phyloP scores from a whole-genome alignment of 2,797 vertebrate genomes.

The Melanogrammus aeglefinus region DNA sequence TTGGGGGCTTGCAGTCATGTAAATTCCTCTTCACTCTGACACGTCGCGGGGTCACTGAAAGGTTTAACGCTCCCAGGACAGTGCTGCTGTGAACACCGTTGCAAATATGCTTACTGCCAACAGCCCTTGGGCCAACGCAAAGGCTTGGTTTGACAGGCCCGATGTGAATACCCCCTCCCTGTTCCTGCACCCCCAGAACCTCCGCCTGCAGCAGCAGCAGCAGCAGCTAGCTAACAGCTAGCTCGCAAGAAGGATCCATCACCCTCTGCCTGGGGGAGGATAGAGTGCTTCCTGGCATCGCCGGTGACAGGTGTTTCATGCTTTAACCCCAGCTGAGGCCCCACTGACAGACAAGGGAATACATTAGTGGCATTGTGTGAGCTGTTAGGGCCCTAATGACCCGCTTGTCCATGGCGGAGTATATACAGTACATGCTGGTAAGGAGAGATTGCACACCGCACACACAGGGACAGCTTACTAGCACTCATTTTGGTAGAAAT shows the following conservation, averaged over 20 bases:
- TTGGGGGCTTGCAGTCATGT: too few relatives aligned
- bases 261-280: conserved; percentile 37
- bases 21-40: too few relatives aligned
- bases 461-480: too few relatives aligned
- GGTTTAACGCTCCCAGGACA: background rate
- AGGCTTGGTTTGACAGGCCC: conserved; percentile 41
- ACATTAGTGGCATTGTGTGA: conserved; percentile 46
- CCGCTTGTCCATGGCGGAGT: background rate
- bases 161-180: conserved; percentile 43
- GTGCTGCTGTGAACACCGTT: conserved; percentile 30
- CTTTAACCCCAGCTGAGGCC: conserved; percentile 47
- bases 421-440: background rate
- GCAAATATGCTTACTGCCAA: conserved; percentile 37
- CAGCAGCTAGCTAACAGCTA: background rate
- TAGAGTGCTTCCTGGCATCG: conserved; percentile 31
- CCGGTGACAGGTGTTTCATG: conserved; percentile 43
- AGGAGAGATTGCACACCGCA: background rate
- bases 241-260: conserved; percentile 54
- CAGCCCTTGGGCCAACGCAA: conserved; percentile 28
- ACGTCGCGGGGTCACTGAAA: background rate
- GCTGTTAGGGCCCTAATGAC: conserved; percentile 21
- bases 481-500: too few relatives aligned
- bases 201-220: too few relatives aligned
- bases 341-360: conserved; percentile 46
- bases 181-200: conserved; percentile 24